Conservation (phyloP, 2,797 vertebrate species). For the Parauchenoglanis punctatus region DNA sequence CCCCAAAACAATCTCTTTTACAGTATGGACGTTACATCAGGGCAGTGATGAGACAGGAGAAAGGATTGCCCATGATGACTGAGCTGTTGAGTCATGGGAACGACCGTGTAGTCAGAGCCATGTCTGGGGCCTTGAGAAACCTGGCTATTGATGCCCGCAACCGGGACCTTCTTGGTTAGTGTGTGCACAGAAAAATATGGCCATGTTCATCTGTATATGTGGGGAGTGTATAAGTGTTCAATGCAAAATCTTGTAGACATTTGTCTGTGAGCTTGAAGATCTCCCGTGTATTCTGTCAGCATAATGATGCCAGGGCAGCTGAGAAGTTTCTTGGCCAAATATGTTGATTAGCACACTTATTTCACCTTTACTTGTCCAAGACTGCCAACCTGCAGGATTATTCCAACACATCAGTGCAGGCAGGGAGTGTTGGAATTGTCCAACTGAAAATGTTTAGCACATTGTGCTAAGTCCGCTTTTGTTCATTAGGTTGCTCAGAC, state of each 20-base stretch:
- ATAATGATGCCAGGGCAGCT: neutral
- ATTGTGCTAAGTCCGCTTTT: neutral
- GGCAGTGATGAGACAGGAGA: constrained; percentile 86
- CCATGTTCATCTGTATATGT: neutral
- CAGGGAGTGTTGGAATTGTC: neutral
- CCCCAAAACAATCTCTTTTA: neutral
- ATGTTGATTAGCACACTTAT: neutral
- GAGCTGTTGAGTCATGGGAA: constrained; percentile 86
- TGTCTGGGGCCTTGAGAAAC: constrained; percentile 92
- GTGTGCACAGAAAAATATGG: neutral
- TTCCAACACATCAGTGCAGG: neutral
- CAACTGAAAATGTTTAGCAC: neutral
- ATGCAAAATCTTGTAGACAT: neutral
- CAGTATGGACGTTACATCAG: constrained; percentile 92
- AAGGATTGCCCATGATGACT: constrained; percentile 87
- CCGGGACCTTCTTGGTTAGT: constrained; percentile 89
- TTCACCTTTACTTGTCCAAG: neutral
- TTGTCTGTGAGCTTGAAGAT: neutral
- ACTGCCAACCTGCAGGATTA: neutral
- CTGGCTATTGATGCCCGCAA: constrained; percentile 90
- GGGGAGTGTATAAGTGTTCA: neutral
- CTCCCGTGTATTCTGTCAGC: neutral
- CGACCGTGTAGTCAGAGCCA: constrained; percentile 91
- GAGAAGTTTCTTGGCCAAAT: neutral
- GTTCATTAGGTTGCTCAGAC: neutral